These are phyloP conservation scores for Oncopeltus fasciatus DNA, from an alignment of 1,140 invertebrate species.

Conservation along the genomic window DNA sequence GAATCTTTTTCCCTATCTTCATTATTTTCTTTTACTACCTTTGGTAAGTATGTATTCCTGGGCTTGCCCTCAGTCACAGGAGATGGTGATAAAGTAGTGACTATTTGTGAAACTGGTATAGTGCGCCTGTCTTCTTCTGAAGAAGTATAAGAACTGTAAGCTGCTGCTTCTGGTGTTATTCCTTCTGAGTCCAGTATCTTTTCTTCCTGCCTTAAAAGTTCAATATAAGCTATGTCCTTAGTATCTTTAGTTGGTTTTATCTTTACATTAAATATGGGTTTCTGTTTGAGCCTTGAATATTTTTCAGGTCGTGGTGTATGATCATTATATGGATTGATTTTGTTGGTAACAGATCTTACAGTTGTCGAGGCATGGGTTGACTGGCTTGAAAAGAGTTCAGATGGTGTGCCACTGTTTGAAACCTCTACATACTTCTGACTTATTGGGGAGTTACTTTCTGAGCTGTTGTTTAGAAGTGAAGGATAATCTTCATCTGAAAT, in stretches of 20 bases:
- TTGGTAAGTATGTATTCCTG: background rate
- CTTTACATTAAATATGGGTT: background rate
- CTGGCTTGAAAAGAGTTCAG: too few relatives aligned
- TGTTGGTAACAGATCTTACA: background rate
- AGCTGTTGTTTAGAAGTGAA: too few relatives aligned
- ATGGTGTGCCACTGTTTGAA: too few relatives aligned
- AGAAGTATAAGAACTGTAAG: background rate
- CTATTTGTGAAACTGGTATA: background rate
- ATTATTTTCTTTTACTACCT: background rate
- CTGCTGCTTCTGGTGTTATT: background rate
- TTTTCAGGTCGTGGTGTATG: background rate
- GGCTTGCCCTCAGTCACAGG: background rate
- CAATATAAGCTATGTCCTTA: background rate
- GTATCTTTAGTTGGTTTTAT: background rate
- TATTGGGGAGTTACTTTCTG: too few relatives aligned
- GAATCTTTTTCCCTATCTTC: background rate
- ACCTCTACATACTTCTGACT: too few relatives aligned
- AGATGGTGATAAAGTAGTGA: background rate
- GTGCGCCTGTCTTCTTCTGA: background rate
- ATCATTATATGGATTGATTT: background rate
- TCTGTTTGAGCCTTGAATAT: background rate
- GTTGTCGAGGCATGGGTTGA: background rate
- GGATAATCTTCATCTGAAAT: too few relatives aligned
- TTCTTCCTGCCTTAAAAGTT: slow-evolving; percentile 6
- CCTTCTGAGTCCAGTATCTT: background rate